A percentile compares a stretch with the other conserved stretches of the same genome.
These are phyloP conservation scores for Conchocele bisecta DNA, from an alignment of 2,888 invertebrate species.

Conservation along the genomic window DNA sequence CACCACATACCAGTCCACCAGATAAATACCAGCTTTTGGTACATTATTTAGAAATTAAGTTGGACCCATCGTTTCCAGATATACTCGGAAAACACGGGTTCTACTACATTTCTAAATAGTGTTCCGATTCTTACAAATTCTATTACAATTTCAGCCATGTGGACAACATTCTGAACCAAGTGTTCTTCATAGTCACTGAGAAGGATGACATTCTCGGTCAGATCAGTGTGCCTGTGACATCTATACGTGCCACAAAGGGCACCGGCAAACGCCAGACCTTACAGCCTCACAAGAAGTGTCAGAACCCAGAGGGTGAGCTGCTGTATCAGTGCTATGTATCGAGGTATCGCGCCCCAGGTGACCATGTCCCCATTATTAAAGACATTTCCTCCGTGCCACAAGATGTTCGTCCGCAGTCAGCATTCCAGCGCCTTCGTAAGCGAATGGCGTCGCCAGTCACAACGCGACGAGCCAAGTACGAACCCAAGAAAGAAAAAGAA, in stretches of 20 bases:
- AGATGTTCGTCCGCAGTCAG: conserved; percentile 45
- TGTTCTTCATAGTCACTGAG: conserved; percentile 78
- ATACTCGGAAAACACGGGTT: too few relatives aligned
- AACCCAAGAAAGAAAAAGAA: conserved; percentile 31
- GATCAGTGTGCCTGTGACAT: conserved; percentile 72
- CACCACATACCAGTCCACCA: too few relatives aligned
- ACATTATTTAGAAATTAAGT: too few relatives aligned
- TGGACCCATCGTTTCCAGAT: too few relatives aligned
- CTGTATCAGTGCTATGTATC: conserved; percentile 80
- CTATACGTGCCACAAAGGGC: conserved; percentile 68
- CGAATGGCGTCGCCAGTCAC: conserved; percentile 53
- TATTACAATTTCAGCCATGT: conserved; percentile 76
- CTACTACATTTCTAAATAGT: too few relatives aligned
- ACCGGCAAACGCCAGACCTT: conserved; percentile 66
- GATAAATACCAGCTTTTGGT: too few relatives aligned
- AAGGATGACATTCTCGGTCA: conserved; percentile 79
- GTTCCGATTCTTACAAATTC: too few relatives aligned
- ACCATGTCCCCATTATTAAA: conserved; percentile 52
- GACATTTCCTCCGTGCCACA: conserved; percentile 27
- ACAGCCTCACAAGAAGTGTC: conserved; percentile 79
- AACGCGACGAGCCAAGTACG: conserved; percentile 33
- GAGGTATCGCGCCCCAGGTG: conserved; percentile 60
- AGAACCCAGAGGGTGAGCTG: conserved; percentile 77
- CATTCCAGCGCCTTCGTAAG: conserved; percentile 53
- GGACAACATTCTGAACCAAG: conserved; percentile 67